These are phyloP conservation scores for Palythoa grandis DNA, from an alignment of 92 coral and sea anemone genomes.

Conservation along the genomic window DNA sequence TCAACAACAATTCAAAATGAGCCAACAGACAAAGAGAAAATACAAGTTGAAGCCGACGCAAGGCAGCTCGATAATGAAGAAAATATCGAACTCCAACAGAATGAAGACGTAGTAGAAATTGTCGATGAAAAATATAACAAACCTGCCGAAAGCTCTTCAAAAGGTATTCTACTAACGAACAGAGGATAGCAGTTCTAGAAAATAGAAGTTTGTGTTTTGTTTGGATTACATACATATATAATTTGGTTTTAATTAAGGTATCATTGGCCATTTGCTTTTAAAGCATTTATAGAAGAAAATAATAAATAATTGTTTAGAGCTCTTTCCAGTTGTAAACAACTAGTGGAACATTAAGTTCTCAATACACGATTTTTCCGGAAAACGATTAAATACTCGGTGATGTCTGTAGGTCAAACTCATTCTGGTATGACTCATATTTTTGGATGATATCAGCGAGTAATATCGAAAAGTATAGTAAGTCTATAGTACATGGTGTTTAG, in stretches of 20 bases:
- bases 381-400: too few species aligned
- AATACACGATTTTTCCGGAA: too few species aligned
- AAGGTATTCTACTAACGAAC: constrained; percentile 3
- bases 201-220: background rate
- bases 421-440: too few species aligned
- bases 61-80: constrained; percentile 44
- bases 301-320: too few species aligned
- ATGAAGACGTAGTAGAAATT: background rate
- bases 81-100: background rate
- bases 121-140: background rate
- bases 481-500: background rate
- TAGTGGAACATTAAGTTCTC: too few species aligned
- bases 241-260: background rate
- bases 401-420: too few species aligned
- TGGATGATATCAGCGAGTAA: too few species aligned
- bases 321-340: too few species aligned
- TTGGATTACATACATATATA: background rate
- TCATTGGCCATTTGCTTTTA: background rate
- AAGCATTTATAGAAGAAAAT: background rate
- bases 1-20: background rate
- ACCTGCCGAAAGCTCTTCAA: background rate
- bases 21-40: background rate
- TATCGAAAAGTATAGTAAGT: background rate
- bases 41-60: constrained; percentile 63
- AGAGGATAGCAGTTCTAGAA: background rate